Percentiles rank a stretch among this genome's conserved stretches.
Conservation (phyloP, 2,113 vertebrate genomes). For the Poecilia latipinna region DNA sequence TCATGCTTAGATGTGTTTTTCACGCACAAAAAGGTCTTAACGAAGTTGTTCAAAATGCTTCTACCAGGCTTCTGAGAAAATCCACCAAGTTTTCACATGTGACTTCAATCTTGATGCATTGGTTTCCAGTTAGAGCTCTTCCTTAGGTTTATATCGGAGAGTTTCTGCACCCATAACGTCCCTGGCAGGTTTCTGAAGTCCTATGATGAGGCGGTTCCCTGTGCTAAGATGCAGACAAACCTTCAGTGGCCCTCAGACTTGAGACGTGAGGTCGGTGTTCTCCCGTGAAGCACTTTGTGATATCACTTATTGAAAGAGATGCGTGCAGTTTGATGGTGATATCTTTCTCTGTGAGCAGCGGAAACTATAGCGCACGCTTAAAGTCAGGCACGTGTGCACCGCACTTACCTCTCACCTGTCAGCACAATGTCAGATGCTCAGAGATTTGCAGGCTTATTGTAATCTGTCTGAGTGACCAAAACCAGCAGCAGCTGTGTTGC, state of each 20-base stretch:
- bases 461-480: conserved; percentile 57
- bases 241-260: too few relatives aligned
- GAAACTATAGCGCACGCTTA: conserved; percentile 6
- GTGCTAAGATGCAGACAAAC: too few relatives aligned
- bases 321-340: conserved; percentile 11
- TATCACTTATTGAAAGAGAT: background rate
- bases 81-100: too few relatives aligned
- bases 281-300: background rate
- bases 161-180: background rate
- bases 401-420: conserved; percentile 55
- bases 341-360: conserved; percentile 21
- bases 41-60: too few relatives aligned
- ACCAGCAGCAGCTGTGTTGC: conserved; percentile 24
- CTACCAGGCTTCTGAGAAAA: too few relatives aligned
- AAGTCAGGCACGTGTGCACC: conserved; percentile 3
- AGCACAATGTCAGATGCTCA: conserved; percentile 27
- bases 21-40: too few relatives aligned
- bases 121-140: too few relatives aligned
- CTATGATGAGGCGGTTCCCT: too few relatives aligned
- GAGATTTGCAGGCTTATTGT: conserved; percentile 61
- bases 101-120: too few relatives aligned
- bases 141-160: too few relatives aligned
- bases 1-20: too few relatives aligned
- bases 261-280: too few relatives aligned
- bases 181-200: background rate